These are phyloP conservation scores for Chaetorhynchus papuensis DNA, from an alignment of 2,113 vertebrate genomes.

Conservation along the genomic window DNA sequence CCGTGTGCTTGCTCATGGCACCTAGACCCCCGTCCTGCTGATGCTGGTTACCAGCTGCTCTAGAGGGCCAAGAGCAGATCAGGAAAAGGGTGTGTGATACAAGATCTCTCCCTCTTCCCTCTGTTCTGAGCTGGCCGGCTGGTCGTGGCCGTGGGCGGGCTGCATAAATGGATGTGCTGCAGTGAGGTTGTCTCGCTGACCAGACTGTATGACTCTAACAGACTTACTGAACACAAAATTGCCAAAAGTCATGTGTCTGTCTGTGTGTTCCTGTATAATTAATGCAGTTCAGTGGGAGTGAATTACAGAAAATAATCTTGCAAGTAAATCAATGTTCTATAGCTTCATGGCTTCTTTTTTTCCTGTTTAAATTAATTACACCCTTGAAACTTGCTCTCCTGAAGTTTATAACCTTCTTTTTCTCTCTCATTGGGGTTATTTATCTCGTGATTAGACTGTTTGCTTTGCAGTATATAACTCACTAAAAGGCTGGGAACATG, in stretches of 20 bases:
- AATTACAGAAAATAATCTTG: not conserved
- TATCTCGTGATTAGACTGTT: not conserved
- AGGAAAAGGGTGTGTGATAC: accelerated
- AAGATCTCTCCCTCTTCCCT: not conserved
- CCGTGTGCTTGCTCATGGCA: not conserved
- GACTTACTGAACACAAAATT: not conserved
- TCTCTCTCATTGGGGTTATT: not conserved
- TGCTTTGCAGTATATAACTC: conserved; percentile 22
- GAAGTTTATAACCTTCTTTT: not conserved
- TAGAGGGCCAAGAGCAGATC: too few species aligned
- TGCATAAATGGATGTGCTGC: not conserved
- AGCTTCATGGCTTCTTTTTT: not conserved
- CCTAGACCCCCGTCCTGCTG: not conserved
- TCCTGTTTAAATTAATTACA: not conserved
- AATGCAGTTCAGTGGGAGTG: not conserved
- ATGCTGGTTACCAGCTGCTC: accelerated
- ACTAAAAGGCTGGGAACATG: not conserved
- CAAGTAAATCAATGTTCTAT: not conserved
- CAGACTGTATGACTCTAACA: not conserved
- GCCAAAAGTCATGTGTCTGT: not conserved
- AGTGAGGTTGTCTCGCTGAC: not conserved
- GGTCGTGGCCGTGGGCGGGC: accelerated
- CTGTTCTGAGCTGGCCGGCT: not conserved
- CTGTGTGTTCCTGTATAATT: not conserved
- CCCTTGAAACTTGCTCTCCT: not conserved